Evolutionary conservation across 2,113 vertebrate genomes (phyloP).

Genomic region (Sceloporus tristichus): DNA sequence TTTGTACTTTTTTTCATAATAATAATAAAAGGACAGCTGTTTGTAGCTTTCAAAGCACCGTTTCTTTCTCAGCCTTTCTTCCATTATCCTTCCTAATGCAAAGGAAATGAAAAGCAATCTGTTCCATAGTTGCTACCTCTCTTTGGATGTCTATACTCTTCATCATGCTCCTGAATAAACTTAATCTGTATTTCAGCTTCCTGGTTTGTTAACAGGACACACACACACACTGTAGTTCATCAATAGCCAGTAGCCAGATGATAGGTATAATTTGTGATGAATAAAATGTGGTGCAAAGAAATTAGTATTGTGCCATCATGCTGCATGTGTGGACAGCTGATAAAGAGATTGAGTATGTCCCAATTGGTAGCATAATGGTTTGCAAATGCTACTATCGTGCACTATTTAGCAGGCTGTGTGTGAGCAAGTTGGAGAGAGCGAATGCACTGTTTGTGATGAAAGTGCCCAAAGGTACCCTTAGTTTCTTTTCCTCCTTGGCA

Average conservation of each 20-base stretch:
- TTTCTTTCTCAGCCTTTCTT: conserved; percentile 20
- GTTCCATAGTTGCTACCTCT: background rate
- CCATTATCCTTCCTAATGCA: conserved; percentile 15
- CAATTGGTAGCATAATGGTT: background rate
- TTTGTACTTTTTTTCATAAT: background rate
- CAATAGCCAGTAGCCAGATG: background rate
- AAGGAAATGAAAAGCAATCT: background rate
- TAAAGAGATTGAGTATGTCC: background rate
- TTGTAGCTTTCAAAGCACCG: conserved; percentile 36
- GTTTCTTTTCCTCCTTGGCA: background rate
- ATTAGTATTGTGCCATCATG: background rate
- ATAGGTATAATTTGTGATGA: background rate
- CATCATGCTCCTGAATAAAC: background rate
- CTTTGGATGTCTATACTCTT: background rate
- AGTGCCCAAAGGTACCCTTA: background rate
- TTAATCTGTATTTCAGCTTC: background rate
- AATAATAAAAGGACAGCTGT: background rate
- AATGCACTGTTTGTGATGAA: background rate
- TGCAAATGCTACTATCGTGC: background rate
- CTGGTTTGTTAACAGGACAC: background rate
- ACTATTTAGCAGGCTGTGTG: background rate
- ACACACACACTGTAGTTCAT: fast-evolving
- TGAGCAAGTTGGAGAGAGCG: background rate
- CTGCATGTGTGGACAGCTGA: background rate
- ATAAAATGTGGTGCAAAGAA: background rate